Percentiles rank a stretch among this genome's conserved stretches.
phyloP scores from a whole-genome alignment of 2,797 vertebrate species.

The Cirrhinus mrigala region DNA sequence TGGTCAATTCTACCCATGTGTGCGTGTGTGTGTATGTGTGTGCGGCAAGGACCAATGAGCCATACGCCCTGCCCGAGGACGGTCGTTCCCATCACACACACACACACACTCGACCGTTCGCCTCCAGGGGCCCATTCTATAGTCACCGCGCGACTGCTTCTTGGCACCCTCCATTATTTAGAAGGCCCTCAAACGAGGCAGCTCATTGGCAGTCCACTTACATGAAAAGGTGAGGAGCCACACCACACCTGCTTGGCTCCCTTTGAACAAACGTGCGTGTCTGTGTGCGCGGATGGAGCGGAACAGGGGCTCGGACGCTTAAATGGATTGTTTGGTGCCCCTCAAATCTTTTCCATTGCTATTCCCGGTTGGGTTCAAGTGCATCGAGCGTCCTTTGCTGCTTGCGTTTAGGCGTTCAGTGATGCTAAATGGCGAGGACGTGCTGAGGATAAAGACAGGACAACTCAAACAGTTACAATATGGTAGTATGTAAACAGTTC shows the following conservation, averaged over 20 bases:
- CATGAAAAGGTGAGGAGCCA: conserved; percentile 50
- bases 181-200: conserved; percentile 58
- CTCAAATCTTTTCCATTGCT: conserved; percentile 38
- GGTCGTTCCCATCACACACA: conserved; percentile 50
- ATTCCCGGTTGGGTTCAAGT: conserved; percentile 24
- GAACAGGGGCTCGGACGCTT: conserved; percentile 8
- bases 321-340: conserved; percentile 49
- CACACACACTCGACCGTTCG: conserved; percentile 6
- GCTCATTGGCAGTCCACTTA: conserved; percentile 59
- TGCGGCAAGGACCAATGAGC: conserved; percentile 55
- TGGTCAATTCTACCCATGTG: conserved; percentile 58
- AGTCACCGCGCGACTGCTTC: conserved; percentile 53
- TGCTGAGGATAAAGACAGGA: neutral
- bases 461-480: neutral
- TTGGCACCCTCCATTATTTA: conserved; percentile 63
- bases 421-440: neutral
- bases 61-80: conserved; percentile 52
- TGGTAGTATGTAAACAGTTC: neutral
- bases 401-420: neutral
- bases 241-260: conserved; percentile 47
- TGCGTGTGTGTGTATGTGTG: neutral
- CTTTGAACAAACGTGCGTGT: conserved; percentile 36
- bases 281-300: conserved; percentile 9
- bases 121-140: conserved; percentile 53
- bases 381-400: neutral